Percentiles rank a stretch among this genome's conserved stretches.
Conservation (phyloP, 2,888 invertebrate species). For the Andrena trimmerana region DNA sequence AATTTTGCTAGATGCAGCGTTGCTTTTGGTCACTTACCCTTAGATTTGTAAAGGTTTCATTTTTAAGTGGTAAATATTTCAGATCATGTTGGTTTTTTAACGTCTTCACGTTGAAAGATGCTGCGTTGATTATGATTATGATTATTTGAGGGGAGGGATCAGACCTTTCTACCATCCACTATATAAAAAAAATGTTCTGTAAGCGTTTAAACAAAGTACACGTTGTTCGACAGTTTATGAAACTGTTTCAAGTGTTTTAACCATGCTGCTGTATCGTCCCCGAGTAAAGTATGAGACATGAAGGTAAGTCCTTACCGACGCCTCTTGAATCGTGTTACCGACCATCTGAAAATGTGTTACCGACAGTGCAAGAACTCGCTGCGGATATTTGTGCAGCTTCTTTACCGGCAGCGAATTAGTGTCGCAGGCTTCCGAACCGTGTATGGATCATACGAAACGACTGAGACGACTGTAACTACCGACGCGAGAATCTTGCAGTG, state of each 20-base stretch:
- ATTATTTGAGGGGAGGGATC: not conserved
- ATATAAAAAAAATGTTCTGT: not conserved
- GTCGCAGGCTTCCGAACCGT: not conserved
- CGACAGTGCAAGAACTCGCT: slow-evolving; percentile 17
- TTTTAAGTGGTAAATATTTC: not conserved
- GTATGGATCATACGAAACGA: not conserved
- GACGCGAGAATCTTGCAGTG: not conserved
- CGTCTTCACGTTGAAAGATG: not conserved
- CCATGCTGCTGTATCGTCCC: slow-evolving; percentile 48
- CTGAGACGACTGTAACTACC: too few relatives aligned
- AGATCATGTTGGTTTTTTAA: not conserved
- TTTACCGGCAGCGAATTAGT: slow-evolving; percentile 41
- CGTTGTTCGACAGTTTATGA: not conserved
- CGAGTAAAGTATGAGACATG: slow-evolving; percentile 2
- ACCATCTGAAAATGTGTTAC: slow-evolving; percentile 9
- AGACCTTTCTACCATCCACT: too few relatives aligned
- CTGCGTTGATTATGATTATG: not conserved
- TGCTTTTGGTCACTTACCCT: not conserved
- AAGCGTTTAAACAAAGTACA: not conserved
- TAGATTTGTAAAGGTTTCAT: not conserved
- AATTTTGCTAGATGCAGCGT: not conserved
- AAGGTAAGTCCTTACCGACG: slow-evolving; percentile 62
- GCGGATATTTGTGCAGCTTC: slow-evolving; percentile 10
- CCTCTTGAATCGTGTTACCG: slow-evolving; percentile 10
- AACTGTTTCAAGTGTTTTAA: slow-evolving; percentile 28